Evolutionary conservation across 2,113 vertebrate species (phyloP).

Genomic region (Macrotis lagotis): DNA sequence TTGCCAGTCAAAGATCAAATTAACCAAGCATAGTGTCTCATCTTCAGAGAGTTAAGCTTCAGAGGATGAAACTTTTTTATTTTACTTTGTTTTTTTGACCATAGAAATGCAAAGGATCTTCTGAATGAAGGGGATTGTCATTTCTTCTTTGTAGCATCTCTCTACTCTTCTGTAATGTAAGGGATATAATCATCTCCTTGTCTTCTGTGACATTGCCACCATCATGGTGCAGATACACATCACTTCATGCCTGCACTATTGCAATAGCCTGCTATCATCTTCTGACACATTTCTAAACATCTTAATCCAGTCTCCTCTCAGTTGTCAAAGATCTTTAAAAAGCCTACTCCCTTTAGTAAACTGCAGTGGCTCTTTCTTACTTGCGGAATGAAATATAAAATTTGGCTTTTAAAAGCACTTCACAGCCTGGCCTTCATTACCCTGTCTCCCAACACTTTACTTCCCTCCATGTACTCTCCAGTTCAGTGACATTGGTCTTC

Average conservation of each 20-base stretch:
- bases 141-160: not conserved
- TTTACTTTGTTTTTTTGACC: not conserved
- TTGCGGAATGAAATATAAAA: not conserved
- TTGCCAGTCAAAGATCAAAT: not conserved
- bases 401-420: not conserved
- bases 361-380: not conserved
- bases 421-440: not conserved
- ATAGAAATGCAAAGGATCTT: not conserved
- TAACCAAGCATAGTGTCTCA: not conserved
- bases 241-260: not conserved
- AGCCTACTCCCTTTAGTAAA: not conserved
- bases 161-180: not conserved
- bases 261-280: not conserved
- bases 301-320: not conserved
- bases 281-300: not conserved
- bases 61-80: not conserved
- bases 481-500: not conserved
- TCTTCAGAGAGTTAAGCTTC: not conserved
- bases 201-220: not conserved
- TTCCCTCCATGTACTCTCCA: not conserved
- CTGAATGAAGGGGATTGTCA: not conserved
- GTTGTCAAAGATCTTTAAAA: not conserved
- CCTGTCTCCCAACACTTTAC: not conserved
- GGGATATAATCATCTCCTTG: not conserved
- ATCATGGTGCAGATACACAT: not conserved